Base-by-base conservation (phyloP, 2,888 invertebrate genomes). In the Stictocephala bisonia region DNA sequence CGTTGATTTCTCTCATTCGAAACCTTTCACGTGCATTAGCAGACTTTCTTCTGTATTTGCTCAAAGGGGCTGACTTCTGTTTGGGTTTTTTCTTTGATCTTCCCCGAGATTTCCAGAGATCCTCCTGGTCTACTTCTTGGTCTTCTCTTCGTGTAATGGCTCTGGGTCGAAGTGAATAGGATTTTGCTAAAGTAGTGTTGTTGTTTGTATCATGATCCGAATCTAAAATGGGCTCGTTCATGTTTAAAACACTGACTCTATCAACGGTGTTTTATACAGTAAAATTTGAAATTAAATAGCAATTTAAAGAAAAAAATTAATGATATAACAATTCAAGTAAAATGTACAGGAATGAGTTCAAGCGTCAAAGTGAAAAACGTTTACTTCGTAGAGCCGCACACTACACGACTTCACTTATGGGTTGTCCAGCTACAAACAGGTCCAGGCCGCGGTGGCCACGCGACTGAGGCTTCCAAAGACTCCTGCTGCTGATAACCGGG, bases 1-100 rank as follows among this genome's bases (percentile, higher is more conserved):
- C 88, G 85, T 96, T 96, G 79, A 96, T 95, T 83, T 95, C 95
- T 66, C 93, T 87, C 95, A 96, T 96, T 72, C 96, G 88, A 78
- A 90, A 91, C 27, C 96, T 84, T 81, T 96, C 96, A 29, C 96
- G 85, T 0, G 94, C 94, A 85, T 96, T 96, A 11, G 96, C 96
- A 0, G 95, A 95, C 86, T 93, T 93, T 79, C 96, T 87, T 29
- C 95, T 86, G 85, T 96, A 96, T 84, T 95, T 96, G 86, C 94
- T 94, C 78, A 96, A 87, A 7, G 90, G 90, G 13, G 92, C 91
- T 69, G 91, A 92, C 85, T 81, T 87, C 79, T 83, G 81, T 80
- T 85, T 86, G 7, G 84, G 83, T 79, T 41, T 78, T 24, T 53
- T 68, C 82, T 81, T 58, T 81, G 80, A 29, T 79, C 71, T 82